Percentiles rank a stretch among this genome's conserved stretches.
These are phyloP conservation scores for Spea bombifrons DNA, from an alignment of 2,113 vertebrate species.

Conservation along the genomic window DNA sequence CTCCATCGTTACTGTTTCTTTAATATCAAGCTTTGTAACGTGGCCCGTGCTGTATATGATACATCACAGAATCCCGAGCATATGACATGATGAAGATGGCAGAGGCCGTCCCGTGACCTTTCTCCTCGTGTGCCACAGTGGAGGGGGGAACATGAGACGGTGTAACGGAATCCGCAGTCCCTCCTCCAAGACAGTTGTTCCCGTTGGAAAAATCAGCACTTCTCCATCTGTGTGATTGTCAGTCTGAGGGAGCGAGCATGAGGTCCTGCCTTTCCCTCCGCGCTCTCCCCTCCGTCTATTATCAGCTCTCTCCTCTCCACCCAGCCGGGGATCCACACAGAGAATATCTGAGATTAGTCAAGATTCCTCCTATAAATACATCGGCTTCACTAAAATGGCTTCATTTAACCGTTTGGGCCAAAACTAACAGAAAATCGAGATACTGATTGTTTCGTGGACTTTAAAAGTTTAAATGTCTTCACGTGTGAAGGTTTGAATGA, in stretches of 20 bases:
- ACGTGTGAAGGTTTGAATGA: no score
- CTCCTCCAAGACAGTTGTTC: constrained; percentile 36
- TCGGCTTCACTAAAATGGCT: not conserved
- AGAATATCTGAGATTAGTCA: constrained; percentile 10
- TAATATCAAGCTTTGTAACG: no score
- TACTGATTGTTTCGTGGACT: no score
- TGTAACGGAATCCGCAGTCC: constrained; percentile 25
- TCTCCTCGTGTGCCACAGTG: constrained; percentile 5
- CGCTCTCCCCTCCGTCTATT: not conserved
- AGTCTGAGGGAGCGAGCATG: constrained; percentile 32
- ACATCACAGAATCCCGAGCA: not conserved
- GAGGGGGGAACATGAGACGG: constrained; percentile 25
- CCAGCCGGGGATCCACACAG: not conserved
- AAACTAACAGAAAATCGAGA: no score
- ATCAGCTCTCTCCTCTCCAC: constrained; percentile 36
- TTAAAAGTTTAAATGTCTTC: no score
- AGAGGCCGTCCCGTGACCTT: constrained; percentile 15
- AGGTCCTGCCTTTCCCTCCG: constrained; percentile 24
- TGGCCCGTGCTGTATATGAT: no score
- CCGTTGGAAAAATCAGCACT: constrained; percentile 31
- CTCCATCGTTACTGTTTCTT: no score
- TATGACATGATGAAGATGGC: constrained; percentile 1
- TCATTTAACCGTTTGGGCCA: not conserved
- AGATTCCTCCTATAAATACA: constrained; percentile 38
- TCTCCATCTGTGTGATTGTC: constrained; percentile 38